Evolutionary conservation across 2,888 invertebrate genomes (phyloP).

Genomic region (Myopa testacea): DNA sequence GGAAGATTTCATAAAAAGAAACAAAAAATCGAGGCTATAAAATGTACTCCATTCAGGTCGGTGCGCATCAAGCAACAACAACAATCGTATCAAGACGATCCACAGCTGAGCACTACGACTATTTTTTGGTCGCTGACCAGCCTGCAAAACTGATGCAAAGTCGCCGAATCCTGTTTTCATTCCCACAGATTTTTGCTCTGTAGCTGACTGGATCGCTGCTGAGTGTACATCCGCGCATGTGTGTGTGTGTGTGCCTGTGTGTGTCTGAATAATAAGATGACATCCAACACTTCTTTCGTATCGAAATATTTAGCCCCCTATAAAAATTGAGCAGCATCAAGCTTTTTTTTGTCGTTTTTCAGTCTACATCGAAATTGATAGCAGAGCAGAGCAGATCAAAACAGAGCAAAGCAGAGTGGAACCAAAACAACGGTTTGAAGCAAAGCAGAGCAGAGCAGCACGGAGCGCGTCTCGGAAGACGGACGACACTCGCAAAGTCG

Average conservation of each 20-base stretch:
- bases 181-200: slow-evolving; percentile 62
- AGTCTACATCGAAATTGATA: neutral
- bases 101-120: slow-evolving; percentile 29
- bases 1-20: slow-evolving; percentile 13
- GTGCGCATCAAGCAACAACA: neutral
- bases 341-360: neutral
- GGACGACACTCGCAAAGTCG: neutral
- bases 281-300: slow-evolving; percentile 69
- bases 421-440: neutral
- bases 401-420: neutral
- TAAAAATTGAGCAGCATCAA: slow-evolving; percentile 31
- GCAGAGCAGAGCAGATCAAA: neutral
- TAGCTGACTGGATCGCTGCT: slow-evolving; percentile 5
- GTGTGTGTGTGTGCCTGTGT: slow-evolving; percentile 26
- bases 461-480: neutral
- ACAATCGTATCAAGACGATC: slow-evolving; percentile 12
- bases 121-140: slow-evolving; percentile 28
- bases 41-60: slow-evolving; percentile 24
- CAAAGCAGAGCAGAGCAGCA: neutral
- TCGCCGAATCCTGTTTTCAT: slow-evolving; percentile 67
- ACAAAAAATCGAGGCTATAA: slow-evolving; percentile 9
- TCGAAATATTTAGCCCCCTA: slow-evolving; percentile 31
- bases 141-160: slow-evolving; percentile 37
- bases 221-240: neutral
- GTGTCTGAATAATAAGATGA: slow-evolving; percentile 66